Base-by-base conservation (phyloP, 2,888 invertebrate species). In the Frankliniella intonsa region DNA sequence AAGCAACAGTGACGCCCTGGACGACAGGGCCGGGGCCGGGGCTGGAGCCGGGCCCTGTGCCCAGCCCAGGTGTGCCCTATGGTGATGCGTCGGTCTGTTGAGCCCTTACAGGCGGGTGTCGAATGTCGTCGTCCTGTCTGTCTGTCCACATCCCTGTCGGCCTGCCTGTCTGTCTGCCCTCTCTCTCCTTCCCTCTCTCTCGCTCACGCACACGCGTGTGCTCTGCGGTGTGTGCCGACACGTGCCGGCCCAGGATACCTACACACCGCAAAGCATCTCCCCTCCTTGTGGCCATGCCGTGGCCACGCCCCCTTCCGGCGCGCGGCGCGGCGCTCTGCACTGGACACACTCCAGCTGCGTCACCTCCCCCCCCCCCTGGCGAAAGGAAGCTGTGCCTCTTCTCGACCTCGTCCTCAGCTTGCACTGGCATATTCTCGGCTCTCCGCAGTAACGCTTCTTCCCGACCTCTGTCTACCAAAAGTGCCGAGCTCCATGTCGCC, bases 201-300 rank as follows among this genome's bases (percentile, higher is more conserved):
- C 38, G 5, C n/a, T n/a, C 38, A 5, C 38, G 2, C 38, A 38
- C 38, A 5, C 38, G 5, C 5, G 38, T 38, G 69, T 25, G 25
- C 69, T 76, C 69, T 76, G 69, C 25, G 69, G 69, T 76, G 69
- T 76, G 69, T 25, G 69, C 11, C 25, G 69, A 76, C 69, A 25
- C 69, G 69, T 76, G 69, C 69, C 69, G 69, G 22, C 55, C 14
- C 55, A 19, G 12, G 55, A 55, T 12, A 19, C 55, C 7, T 69
- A 76, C 69, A 22, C 69, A 76, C 69, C 69, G 69, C 69, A 22
- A 25, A 22, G 25, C 69, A 22, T 7, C 69, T 11, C 22, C 69
- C 38, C 38, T 38, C 38, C 38, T 38, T 38, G 38, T 38, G 38
- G 22, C 69, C 69, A 22, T 22, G 69, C 69, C 69, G 8, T 25